Evolutionary conservation across 2,797 vertebrate species (phyloP), one percentile per base, ranked within the genome.

Genomic region (Artibeus jamaicensis): DNA sequence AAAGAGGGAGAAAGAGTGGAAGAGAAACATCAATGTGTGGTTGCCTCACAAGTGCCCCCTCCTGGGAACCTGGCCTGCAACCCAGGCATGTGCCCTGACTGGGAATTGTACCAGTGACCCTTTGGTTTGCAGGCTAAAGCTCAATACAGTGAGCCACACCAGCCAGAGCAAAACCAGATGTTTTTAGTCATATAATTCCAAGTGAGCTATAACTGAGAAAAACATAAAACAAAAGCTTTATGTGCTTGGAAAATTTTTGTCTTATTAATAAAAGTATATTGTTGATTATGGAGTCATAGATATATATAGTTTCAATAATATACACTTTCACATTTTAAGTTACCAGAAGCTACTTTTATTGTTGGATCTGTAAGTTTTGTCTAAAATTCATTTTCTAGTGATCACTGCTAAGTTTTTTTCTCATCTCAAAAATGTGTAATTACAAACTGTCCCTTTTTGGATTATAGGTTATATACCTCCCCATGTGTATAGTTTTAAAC

Each of bases 401-500:
- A 84, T 77, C 32, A 46, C 24, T 76, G 14, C 46, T 93, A 44
- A 68, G 24, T 32, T 74, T 74, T 67, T 89, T 87, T 32, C 29
- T 84, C 9, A 62, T 85, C 55, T 96, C 19, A 96, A 93, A 93
- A 91, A n/a, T 91, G 9, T 74, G 10, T 93, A 70, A 77, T 91
- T 91, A 73, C 21, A 71, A 24, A 42, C 83, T 83, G 32, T 50
- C 6, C 11, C 32, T 59, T 19, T 44, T 84, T 93, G 77, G 15
- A 77, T 39, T 87, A 50, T 39, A 86, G 10, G 46, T 67, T 70
- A 37, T 89, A 59, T 81, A 86, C 50, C 24, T 62, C 90, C 26
- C n/a, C 26, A 34, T 39, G 53, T 89, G 21, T 57, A 6, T 95
- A 53, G 37, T 90, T 86, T 94, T 92, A 85, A 86, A 86, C 48